A percentile compares a stretch with the other conserved stretches of the same genome.
Evolutionary conservation across 1,140 invertebrate genomes (phyloP).

Genomic region (Lutraria rhynchaena): DNA sequence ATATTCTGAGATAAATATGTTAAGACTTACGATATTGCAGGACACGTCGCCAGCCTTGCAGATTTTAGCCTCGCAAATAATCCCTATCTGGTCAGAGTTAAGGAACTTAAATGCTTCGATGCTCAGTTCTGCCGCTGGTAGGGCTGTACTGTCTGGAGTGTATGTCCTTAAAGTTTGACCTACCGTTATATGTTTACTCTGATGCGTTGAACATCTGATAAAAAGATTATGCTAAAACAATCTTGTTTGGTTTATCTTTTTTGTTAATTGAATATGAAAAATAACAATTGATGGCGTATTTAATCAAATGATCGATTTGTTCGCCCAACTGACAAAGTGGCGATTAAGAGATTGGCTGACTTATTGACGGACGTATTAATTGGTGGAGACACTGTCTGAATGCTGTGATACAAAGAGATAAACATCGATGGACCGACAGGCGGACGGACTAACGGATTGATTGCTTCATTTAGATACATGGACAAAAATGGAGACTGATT

Average conservation of each 20-base stretch:
- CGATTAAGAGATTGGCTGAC: not conserved
- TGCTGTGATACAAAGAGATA: not conserved
- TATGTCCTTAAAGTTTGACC: not conserved
- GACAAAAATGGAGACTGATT: too few species aligned
- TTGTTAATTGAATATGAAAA: too few species aligned
- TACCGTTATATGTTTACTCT: not conserved
- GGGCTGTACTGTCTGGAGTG: not conserved
- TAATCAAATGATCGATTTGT: too few species aligned
- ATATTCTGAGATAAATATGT: too few species aligned
- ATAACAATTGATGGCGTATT: too few species aligned
- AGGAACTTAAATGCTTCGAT: slow-evolving; percentile 18
- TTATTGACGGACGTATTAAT: not conserved
- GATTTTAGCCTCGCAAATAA: slow-evolving; percentile 4
- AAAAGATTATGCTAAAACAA: not conserved
- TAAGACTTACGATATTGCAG: slow-evolving; percentile 2
- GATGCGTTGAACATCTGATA: slow-evolving; percentile 17
- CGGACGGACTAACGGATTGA: not conserved
- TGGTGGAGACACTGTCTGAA: not conserved
- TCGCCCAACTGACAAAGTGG: too few species aligned
- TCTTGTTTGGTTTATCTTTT: too few species aligned
- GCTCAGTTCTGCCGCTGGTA: not conserved
- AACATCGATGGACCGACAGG: not conserved
- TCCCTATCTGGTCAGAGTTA: slow-evolving; percentile 1
- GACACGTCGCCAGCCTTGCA: not conserved
- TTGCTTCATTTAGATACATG: too few species aligned